Evolutionary conservation across 30 jellyfish, hydroid and myxozoan species (phyloP).

Genomic region (Aurelia aurita): DNA sequence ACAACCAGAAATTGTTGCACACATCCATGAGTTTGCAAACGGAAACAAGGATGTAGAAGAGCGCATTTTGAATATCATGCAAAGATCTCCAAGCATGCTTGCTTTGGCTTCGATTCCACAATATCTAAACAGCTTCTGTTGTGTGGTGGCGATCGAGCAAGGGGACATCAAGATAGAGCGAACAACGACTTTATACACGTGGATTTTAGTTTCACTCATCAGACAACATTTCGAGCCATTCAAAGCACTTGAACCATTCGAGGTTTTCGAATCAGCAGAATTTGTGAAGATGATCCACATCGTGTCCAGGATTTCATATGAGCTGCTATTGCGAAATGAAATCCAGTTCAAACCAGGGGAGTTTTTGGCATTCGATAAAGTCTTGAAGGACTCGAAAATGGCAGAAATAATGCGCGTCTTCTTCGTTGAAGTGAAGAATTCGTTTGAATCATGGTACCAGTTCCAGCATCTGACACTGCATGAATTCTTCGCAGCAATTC

Average conservation of each 20-base stretch:
- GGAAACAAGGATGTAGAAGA: slow-evolving; percentile 1
- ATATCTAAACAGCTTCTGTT: slow-evolving; percentile 4
- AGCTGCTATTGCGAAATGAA: slow-evolving; percentile 1
- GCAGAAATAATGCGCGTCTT: neutral
- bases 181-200: slow-evolving; percentile 5
- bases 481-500: slow-evolving; percentile 8
- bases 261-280: neutral
- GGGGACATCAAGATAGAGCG: neutral
- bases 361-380: neutral
- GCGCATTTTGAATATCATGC: neutral
- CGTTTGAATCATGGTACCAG: neutral
- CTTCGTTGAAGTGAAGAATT: neutral
- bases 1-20: neutral
- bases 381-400: neutral
- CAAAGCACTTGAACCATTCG: neutral
- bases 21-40: neutral
- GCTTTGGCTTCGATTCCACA: slow-evolving; percentile 27
- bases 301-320: neutral
- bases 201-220: neutral
- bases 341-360: neutral
- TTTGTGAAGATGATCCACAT: neutral
- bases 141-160: neutral
- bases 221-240: slow-evolving; percentile 8
- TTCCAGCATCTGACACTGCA: slow-evolving; percentile 19
- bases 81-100: slow-evolving; percentile 1